Conservation (phyloP, 2,113 vertebrate species). For the Phyllostomus discolor region DNA sequence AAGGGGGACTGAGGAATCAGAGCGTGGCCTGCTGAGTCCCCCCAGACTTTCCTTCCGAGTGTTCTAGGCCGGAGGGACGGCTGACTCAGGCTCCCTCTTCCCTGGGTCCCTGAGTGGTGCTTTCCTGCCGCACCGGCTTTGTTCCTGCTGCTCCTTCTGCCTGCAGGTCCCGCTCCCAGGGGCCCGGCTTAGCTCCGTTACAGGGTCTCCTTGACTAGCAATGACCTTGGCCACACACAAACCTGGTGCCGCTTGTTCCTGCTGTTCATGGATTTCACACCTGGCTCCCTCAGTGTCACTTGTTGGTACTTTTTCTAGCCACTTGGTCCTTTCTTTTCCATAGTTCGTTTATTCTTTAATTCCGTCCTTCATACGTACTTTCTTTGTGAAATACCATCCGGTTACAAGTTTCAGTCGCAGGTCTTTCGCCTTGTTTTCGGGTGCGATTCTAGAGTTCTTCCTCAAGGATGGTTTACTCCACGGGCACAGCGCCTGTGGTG, state of each 20-base stretch:
- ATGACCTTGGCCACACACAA: not conserved
- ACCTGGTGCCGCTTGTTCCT: not conserved
- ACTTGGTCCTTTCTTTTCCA: not conserved
- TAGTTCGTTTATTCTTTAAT: not conserved
- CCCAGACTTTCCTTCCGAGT: not conserved
- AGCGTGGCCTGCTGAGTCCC: not conserved
- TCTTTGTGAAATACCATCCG: not conserved
- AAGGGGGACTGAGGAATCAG: not conserved
- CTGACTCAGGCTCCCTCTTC: not conserved
- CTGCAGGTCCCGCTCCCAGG: not conserved
- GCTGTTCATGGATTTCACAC: not conserved
- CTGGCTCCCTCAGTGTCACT: not conserved
- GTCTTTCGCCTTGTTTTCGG: not conserved
- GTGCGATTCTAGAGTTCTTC: not conserved
- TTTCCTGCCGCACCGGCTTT: not conserved
- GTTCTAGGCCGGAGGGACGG: not conserved
- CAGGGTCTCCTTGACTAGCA: not conserved
- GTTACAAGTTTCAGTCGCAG: not conserved
- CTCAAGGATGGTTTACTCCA: not conserved
- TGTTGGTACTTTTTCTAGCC: not conserved
- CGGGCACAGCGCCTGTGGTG: not conserved
- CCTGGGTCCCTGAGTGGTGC: not conserved
- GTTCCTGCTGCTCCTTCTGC: not conserved
- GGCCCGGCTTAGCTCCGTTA: not conserved
- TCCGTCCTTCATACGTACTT: not conserved